Conservation (phyloP, 2,113 vertebrate genomes). For the Erpornis zantholeuca region DNA sequence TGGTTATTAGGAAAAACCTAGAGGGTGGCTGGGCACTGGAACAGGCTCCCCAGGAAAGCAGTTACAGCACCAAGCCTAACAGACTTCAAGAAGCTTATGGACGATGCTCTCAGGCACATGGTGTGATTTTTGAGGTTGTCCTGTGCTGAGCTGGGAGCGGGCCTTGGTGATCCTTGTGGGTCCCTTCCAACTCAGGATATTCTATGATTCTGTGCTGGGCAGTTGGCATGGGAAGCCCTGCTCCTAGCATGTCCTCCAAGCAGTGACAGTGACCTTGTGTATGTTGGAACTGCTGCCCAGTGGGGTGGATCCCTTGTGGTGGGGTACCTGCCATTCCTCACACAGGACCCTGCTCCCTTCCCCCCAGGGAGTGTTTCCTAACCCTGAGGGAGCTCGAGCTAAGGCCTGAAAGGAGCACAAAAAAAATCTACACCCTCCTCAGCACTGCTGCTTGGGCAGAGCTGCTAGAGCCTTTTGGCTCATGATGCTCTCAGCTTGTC, state of each 20-base stretch:
- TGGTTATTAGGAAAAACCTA: not conserved
- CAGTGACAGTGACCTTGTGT: not conserved
- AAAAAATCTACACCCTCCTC: not conserved
- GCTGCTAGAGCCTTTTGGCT: not conserved
- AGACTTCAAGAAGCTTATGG: not conserved
- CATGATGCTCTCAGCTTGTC: not conserved
- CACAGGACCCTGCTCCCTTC: not conserved
- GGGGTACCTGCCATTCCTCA: not conserved
- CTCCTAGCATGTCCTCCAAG: not conserved
- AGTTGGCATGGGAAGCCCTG: not conserved
- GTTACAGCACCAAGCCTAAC: not conserved
- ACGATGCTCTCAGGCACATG: not conserved
- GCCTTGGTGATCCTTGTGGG: not conserved
- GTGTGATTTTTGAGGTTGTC: not conserved
- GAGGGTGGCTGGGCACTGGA: not conserved
- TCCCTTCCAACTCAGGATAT: not conserved
- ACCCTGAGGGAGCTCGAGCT: rapidly evolving
- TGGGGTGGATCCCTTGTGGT: not conserved
- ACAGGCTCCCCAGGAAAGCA: not conserved
- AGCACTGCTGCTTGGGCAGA: not conserved
- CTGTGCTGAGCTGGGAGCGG: not conserved
- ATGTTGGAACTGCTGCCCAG: not conserved
- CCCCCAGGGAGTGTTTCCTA: not conserved
- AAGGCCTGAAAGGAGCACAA: not conserved
- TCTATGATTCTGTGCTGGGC: not conserved